Evolutionary conservation across 2,113 vertebrate genomes (phyloP), one percentile per base, ranked within the genome.

Genomic region (Eclectus roratus): DNA sequence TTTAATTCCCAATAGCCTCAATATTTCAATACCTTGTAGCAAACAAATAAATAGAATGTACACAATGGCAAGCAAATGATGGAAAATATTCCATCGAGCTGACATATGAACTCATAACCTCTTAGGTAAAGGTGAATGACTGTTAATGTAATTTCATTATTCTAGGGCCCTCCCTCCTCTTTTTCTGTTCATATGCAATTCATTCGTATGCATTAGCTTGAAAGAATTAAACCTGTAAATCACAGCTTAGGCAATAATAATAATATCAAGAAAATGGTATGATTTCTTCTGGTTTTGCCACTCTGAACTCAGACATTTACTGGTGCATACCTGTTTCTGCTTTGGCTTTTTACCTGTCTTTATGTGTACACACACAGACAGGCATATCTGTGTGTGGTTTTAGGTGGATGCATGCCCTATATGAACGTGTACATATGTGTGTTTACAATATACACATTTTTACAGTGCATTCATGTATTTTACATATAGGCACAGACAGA

Each of bases 91-190:
- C 78, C 49, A 27, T 25, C 44, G 74, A 84, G 70, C 33, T 97
- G 96, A 84, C 87, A 83, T 94, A 88, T 82, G 92, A 97, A 91
- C 85, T 84, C 78, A 77, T 90, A 92, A 94, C 84, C 93, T 97
- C 94, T 95, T 93, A 96, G 95, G 88, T 96, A 96, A 96, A 97
- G 96, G 94, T 96, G 91, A 96, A 76, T 90, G 61, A 84, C 88
- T 95, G 50, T 96, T 95, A 97, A 93, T 94, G 60, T 88, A 94
- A 70, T 95, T 97, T 94, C 74, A 90, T 95, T 92, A 72, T 91
- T 84, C 29, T 41, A 47, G 85, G 61, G 50, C 94, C 46, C 29
- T 81, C 77, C 37, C 31, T 84, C 46, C 17, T 61, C 55, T 74
- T 61, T 35, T 91, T 86, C 89, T 91, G 37, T 87, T 91, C 43